Evolutionary conservation across 2,888 invertebrate species (phyloP).

Genomic region (Drosophila putrida): DNA sequence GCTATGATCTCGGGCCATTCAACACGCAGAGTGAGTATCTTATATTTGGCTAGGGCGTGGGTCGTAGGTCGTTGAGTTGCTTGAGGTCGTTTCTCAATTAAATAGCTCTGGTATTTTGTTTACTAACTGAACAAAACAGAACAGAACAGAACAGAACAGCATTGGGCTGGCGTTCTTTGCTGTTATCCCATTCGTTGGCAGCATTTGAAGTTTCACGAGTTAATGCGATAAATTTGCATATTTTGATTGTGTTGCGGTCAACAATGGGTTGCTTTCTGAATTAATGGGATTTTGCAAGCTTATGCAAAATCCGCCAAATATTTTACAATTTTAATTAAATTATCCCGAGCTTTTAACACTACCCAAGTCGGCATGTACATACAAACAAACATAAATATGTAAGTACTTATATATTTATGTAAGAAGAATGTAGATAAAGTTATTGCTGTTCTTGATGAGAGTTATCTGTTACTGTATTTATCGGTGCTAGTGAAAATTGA

Average conservation of each 20-base stretch:
- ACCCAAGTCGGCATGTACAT: conserved; percentile 27
- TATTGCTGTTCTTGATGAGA: conserved; percentile 12
- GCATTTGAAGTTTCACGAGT: conserved; percentile 74
- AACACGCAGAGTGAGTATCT: conserved; percentile 11
- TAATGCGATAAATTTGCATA: conserved; percentile 84
- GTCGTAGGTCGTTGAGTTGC: conserved; percentile 12
- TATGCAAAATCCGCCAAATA: conserved; percentile 81
- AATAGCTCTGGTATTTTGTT: conserved; percentile 69
- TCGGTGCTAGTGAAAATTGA: conserved; percentile 35
- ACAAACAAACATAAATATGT: conserved; percentile 7
- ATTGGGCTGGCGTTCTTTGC: conserved; percentile 55
- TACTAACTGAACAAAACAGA: conserved; percentile 46
- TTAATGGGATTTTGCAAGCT: conserved; percentile 83
- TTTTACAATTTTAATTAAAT: conserved; percentile 83
- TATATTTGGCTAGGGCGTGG: conserved; percentile 14
- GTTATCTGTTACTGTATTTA: conserved; percentile 36
- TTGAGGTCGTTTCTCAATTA: conserved; percentile 71
- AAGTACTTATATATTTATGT: conserved; percentile 15
- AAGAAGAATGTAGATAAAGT: conserved; percentile 13
- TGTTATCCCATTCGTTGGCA: conserved; percentile 47
- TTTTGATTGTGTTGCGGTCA: conserved; percentile 83
- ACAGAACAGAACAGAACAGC: too few species aligned
- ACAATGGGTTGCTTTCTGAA: conserved; percentile 82
- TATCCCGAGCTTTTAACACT: conserved; percentile 68
- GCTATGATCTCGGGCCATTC: conserved; percentile 31